These are phyloP conservation scores for Eueides isabella DNA, from an alignment of 1,140 invertebrate species.

Conservation along the genomic window DNA sequence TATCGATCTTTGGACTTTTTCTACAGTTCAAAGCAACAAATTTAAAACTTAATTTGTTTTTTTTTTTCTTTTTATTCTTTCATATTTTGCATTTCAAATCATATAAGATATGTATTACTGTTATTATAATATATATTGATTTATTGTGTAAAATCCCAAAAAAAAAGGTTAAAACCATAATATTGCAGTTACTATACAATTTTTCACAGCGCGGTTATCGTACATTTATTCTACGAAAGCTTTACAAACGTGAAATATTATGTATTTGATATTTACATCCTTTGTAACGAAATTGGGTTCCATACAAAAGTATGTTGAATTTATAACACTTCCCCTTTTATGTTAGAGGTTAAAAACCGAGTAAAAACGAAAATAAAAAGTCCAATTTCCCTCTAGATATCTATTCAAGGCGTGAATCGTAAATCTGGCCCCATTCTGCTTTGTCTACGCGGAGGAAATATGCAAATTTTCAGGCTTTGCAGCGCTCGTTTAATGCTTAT, in stretches of 20 bases:
- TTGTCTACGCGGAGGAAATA: constrained; percentile 17
- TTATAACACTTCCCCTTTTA: constrained; percentile 29
- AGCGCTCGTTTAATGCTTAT: constrained; percentile 23
- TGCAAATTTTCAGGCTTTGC: constrained; percentile 25
- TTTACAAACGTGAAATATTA: constrained; percentile 13
- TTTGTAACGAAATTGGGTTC: constrained; percentile 11
- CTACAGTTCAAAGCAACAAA: too few relatives aligned
- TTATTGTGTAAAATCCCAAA: background rate
- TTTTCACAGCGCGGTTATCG: background rate
- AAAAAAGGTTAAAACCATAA: background rate
- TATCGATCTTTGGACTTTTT: too few relatives aligned
- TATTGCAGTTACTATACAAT: constrained; percentile 1
- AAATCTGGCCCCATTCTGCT: constrained; percentile 25
- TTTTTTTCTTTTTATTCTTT: too few relatives aligned
- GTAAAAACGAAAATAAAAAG: constrained; percentile 17
- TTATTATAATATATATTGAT: background rate
- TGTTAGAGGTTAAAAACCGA: constrained; percentile 18
- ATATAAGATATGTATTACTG: background rate
- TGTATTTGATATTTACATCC: constrained; percentile 12
- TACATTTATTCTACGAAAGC: constrained; percentile 6
- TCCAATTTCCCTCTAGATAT: constrained; percentile 21
- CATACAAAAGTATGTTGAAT: constrained; percentile 21
- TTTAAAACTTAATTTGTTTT: too few relatives aligned
- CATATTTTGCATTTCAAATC: too few relatives aligned
- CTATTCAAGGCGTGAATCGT: constrained; percentile 22